Evolutionary conservation across 2,113 vertebrate genomes (phyloP).

Genomic region (Montifringilla adamsi): DNA sequence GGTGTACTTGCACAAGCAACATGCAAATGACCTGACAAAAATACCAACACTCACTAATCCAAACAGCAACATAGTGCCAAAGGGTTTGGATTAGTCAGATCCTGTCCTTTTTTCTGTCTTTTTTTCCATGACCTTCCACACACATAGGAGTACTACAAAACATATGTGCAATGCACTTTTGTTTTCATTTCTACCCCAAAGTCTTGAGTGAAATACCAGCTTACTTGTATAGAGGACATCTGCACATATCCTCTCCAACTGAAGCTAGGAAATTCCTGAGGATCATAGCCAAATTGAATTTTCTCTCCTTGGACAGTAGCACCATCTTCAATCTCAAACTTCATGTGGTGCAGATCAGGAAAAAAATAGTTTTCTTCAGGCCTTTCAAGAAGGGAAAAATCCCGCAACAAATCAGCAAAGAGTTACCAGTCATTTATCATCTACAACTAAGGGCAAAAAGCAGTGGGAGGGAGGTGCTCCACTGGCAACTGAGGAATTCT

Average conservation of each 20-base stretch:
- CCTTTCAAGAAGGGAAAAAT: slow-evolving; percentile 65
- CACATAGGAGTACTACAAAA: background rate
- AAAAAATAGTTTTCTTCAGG: slow-evolving; percentile 83
- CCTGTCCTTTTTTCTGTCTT: background rate
- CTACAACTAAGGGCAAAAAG: background rate
- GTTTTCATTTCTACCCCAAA: background rate
- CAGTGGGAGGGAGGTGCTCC: background rate
- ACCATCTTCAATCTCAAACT: slow-evolving; percentile 89
- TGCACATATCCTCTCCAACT: slow-evolving; percentile 90
- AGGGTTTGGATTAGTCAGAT: background rate
- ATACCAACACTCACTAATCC: background rate
- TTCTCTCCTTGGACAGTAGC: slow-evolving; percentile 71
- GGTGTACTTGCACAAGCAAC: background rate
- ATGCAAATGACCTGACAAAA: background rate
- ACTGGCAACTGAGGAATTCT: background rate
- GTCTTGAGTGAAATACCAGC: background rate
- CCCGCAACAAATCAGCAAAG: background rate
- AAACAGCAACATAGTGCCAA: background rate
- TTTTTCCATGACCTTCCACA: background rate
- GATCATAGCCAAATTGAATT: slow-evolving; percentile 84
- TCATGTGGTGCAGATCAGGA: slow-evolving; percentile 89
- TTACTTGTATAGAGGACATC: slow-evolving; percentile 86
- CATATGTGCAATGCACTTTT: background rate
- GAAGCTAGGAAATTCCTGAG: slow-evolving; percentile 84
- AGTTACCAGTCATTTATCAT: background rate